phyloP scores from a whole-genome alignment of 2,888 invertebrate genomes.

The Horisme vitalbata region DNA sequence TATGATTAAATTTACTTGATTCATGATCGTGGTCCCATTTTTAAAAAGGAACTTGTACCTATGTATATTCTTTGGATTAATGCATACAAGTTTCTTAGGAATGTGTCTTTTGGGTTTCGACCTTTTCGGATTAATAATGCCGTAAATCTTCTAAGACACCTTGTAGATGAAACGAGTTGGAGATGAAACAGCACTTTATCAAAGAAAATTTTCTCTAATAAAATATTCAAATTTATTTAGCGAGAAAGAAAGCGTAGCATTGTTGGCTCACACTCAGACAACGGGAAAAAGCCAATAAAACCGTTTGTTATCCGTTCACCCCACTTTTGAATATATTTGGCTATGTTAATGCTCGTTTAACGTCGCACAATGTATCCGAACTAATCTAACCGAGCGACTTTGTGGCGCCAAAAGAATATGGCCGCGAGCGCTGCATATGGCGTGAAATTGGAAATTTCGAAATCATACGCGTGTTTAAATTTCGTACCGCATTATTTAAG shows the following conservation, averaged over 20 bases:
- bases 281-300: constrained; percentile 67
- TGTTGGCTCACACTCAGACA: constrained; percentile 51
- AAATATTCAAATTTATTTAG: constrained; percentile 52
- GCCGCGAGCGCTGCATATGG: constrained; percentile 73
- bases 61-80: too few species aligned
- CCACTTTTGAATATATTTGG: constrained; percentile 62
- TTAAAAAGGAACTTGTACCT: too few species aligned
- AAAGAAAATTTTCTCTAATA: constrained; percentile 26
- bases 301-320: constrained; percentile 67
- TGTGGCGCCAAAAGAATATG: constrained; percentile 59
- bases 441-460: constrained; percentile 60
- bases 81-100: too few species aligned
- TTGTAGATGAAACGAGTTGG: constrained; percentile 9
- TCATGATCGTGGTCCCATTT: too few species aligned
- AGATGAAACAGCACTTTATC: constrained; percentile 27
- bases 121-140: too few species aligned
- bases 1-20: too few species aligned
- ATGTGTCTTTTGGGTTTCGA: too few species aligned
- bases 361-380: constrained; percentile 33
- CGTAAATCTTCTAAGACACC: too few species aligned
- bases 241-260: constrained; percentile 46
- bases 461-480: constrained; percentile 77
- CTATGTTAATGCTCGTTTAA: constrained; percentile 60
- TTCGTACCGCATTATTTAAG: constrained; percentile 48
- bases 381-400: constrained; percentile 45